A percentile compares a stretch with the other conserved stretches of the same genome.
phyloP scores from a whole-genome alignment of 2,888 invertebrate species.

The Microdon myrmicae region DNA sequence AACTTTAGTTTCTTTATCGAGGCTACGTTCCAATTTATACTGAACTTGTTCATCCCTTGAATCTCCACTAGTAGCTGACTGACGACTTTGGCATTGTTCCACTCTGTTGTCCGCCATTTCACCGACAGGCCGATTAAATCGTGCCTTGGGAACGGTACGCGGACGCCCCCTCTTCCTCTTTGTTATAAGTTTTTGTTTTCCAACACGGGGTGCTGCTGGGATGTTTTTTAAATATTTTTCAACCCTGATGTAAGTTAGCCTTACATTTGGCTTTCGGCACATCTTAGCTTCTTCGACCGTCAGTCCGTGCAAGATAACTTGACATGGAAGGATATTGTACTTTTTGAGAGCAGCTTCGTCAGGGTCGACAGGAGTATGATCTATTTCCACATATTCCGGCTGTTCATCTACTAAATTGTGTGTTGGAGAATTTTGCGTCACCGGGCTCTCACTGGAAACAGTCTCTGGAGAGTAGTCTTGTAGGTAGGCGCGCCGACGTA shows the following conservation, averaged over 20 bases:
- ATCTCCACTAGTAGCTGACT: no score
- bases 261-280: conserved; percentile 21
- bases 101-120: no score
- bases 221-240: background rate
- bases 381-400: background rate
- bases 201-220: no score
- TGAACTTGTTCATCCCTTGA: no score
- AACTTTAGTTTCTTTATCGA: no score
- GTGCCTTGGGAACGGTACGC: no score
- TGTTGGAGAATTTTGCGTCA: conserved; percentile 1
- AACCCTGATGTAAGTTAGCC: background rate
- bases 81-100: no score
- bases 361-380: no score
- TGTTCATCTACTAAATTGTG: background rate
- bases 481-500: conserved; percentile 9
- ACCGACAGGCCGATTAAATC: no score
- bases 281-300: conserved; percentile 10
- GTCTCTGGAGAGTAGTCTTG: background rate
- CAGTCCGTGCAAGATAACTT: conserved; percentile 8
- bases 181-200: no score
- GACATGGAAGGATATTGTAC: conserved; percentile 10
- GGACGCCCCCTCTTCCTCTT: no score
- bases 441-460: conserved; percentile 1
- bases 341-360: conserved; percentile 5
- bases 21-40: no score